Percentiles rank a stretch among this genome's conserved stretches.
Evolutionary conservation across 1,140 invertebrate genomes (phyloP).

Genomic region (Papilio glaucus): DNA sequence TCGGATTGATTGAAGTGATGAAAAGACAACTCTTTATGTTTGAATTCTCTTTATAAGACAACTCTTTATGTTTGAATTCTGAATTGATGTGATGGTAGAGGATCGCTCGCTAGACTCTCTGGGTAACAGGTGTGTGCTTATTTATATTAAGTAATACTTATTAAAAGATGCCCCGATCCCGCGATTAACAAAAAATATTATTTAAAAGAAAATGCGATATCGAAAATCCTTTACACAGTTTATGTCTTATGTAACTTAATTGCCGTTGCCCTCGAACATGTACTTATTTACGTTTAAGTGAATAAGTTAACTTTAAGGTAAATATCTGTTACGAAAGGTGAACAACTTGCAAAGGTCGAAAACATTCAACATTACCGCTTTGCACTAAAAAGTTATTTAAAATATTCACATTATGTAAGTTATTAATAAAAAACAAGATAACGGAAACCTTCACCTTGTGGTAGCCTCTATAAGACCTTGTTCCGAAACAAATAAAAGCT

Average conservation of each 20-base stretch:
- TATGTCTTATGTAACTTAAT: background rate
- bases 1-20: no score
- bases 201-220: background rate
- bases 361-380: background rate
- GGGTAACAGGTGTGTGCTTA: no score
- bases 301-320: background rate
- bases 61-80: no score
- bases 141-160: no score
- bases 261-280: background rate
- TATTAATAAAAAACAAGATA: background rate
- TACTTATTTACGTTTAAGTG: background rate
- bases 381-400: background rate
- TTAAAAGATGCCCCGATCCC: no score
- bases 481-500: background rate
- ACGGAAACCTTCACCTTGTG: background rate
- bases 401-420: background rate
- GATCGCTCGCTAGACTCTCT: no score
- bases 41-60: no score
- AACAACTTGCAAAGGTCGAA: conserved; percentile 6
- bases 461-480: background rate
- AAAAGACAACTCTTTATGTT: no score
- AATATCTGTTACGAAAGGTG: conserved; percentile 14
- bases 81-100: no score
- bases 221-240: background rate
- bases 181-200: no score